These are phyloP conservation scores for Alouatta palliata DNA, from an alignment of 2,113 vertebrate genomes.

Conservation along the genomic window DNA sequence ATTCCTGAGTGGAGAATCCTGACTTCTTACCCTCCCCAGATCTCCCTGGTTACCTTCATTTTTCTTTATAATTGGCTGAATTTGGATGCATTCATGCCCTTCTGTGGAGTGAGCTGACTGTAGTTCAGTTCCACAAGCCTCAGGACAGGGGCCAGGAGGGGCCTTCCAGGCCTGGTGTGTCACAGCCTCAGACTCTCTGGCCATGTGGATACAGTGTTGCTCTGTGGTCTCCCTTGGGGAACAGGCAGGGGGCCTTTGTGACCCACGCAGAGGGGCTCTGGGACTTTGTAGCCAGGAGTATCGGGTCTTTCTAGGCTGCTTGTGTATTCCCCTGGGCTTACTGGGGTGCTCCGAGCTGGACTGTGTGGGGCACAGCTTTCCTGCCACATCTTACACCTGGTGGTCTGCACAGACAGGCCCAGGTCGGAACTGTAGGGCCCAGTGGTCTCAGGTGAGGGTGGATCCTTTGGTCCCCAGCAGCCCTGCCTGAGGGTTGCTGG, in stretches of 20 bases:
- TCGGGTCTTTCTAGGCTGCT: neutral
- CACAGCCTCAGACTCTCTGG: neutral
- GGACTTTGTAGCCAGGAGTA: neutral
- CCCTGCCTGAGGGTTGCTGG: neutral
- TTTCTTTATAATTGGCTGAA: neutral
- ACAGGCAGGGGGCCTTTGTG: neutral
- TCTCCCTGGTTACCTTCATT: neutral
- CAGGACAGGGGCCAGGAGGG: neutral
- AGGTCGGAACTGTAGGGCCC: neutral
- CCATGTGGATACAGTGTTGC: accelerated
- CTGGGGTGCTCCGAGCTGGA: too few species aligned
- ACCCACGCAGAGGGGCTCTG: neutral
- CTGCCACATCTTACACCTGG: accelerated
- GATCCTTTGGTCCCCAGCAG: too few species aligned
- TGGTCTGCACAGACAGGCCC: neutral
- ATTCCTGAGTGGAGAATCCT: neutral
- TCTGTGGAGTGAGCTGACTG: neutral
- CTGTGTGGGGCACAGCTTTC: neutral
- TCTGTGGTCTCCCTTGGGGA: neutral
- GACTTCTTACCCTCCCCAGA: neutral
- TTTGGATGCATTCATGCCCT: neutral
- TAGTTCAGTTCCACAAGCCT: neutral
- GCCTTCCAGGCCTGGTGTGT: neutral
- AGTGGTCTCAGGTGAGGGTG: neutral
- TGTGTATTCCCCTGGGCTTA: neutral